Evolutionary conservation across 2,113 vertebrate species (phyloP).

Genomic region (Cebus imitator): DNA sequence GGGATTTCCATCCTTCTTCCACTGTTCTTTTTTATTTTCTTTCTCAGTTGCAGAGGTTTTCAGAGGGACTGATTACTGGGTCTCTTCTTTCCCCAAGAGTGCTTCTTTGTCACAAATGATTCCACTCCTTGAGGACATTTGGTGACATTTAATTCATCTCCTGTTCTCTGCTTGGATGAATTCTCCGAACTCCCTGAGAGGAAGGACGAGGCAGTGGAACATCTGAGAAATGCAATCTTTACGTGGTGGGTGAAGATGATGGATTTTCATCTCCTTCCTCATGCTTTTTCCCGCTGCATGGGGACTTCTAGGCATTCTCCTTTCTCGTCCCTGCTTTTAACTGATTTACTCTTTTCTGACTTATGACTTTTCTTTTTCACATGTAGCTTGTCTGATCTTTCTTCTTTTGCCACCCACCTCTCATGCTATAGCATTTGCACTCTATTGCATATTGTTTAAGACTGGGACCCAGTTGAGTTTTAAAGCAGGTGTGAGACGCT

Average conservation of each 20-base stretch:
- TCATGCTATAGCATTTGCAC: not conserved
- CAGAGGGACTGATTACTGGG: conserved; percentile 20
- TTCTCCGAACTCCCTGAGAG: not conserved
- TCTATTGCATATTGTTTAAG: not conserved
- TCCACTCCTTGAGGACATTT: conserved; percentile 20
- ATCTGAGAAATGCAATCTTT: not conserved
- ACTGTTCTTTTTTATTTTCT: not conserved
- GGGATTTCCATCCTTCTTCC: not conserved
- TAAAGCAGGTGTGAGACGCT: not conserved
- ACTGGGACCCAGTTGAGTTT: not conserved
- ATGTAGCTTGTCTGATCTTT: not conserved
- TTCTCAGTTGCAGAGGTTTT: not conserved
- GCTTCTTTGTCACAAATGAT: conserved; percentile 27
- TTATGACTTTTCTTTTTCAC: not conserved
- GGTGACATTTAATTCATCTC: conserved; percentile 59
- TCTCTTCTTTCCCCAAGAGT: not conserved
- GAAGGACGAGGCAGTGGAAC: not conserved
- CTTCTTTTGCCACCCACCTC: not conserved
- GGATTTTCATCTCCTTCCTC: not conserved
- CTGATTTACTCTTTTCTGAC: conserved; percentile 19
- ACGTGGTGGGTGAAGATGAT: not conserved
- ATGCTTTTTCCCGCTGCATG: not conserved
- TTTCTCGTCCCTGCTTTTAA: not conserved
- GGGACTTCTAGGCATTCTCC: not conserved
- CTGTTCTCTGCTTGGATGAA: conserved; percentile 31